These are phyloP conservation scores for Neocrepidodera transversa DNA, from an alignment of 2,888 invertebrate genomes.

Conservation along the genomic window DNA sequence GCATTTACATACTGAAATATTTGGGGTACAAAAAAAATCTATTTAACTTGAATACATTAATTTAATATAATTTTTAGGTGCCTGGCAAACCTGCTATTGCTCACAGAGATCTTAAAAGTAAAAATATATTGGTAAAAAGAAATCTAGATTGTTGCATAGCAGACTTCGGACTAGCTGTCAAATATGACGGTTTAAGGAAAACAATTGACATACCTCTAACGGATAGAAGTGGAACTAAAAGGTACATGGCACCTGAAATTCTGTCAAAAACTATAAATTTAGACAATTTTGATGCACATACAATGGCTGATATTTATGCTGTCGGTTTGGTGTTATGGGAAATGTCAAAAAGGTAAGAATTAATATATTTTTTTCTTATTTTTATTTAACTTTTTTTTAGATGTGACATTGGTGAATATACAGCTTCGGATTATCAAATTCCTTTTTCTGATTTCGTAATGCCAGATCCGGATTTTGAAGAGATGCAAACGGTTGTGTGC, in stretches of 20 bases:
- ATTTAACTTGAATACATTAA: too few relatives aligned
- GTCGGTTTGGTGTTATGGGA: conserved; percentile 42
- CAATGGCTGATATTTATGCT: conserved; percentile 41
- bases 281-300: conserved; percentile 34
- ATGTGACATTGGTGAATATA: conserved; percentile 12
- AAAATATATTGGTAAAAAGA: conserved; percentile 39
- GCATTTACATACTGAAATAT: conserved; percentile 40
- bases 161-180: conserved; percentile 39
- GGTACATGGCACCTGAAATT: conserved; percentile 42
- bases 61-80: conserved; percentile 26
- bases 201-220: conserved; percentile 27
- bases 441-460: conserved; percentile 33
- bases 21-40: conserved; percentile 27
- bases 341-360: conserved; percentile 30
- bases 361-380: neutral
- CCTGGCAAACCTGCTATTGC: conserved; percentile 39
- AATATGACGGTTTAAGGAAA: conserved; percentile 23
- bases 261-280: conserved; percentile 31
- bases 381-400: conserved; percentile 10
- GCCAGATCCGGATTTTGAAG: conserved; percentile 28
- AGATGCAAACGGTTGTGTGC: conserved; percentile 33
- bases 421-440: conserved; percentile 22
- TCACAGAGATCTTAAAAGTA: conserved; percentile 41
- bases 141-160: conserved; percentile 39
- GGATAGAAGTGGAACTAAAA: conserved; percentile 23